Evolutionary conservation across 2,888 invertebrate genomes (phyloP), one percentile per base, ranked within the genome.

Genomic region (Blera fallax): DNA sequence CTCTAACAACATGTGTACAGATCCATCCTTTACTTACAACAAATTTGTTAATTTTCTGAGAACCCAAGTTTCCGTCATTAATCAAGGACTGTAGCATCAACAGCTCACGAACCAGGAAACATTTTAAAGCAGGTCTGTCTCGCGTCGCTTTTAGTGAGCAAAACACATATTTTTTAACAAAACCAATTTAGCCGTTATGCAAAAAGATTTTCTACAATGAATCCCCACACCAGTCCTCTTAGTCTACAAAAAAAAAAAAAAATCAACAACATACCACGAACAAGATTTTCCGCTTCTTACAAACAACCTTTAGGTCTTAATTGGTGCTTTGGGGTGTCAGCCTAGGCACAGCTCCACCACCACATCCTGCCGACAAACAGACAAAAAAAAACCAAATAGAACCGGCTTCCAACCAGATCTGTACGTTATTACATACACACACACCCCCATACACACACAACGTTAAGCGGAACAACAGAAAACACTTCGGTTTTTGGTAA

Each of bases 401-500:
- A 40, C 34, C 24, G 14, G 29, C 60, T 34, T 3, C 27, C n/a
- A 56, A 32, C 56, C 32, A 40, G 21, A 21, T 21, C 14, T 16
- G 3, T 29, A 37, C 48, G 18, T 58, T 45, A 29, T 29, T 24
- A 60, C 45, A 54, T 18, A 27, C 6, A 29, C 16, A 45, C 45
- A 40, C 56, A 73, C n/a, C n/a, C n/a, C n/a, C 45, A 54, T 18
- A 27, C 6, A 29, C 16, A 45, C 45, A 40, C 56, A 73, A 24
- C 16, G 8, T 52, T 16, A 11, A 16, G 14, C 27, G 58, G 27
- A 82, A 65, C 77, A 82, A 72, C 52, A 67, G 45, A 78, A 83
- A 78, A 78, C 78, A 83, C 82, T 83, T 60, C 52, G 72, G 82
- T 72, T 65, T 64, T 69, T 43, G 60, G 24, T 37, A 79, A 62